These are phyloP conservation scores for Aelia acuminata DNA, from an alignment of 2,888 invertebrate species.

Conservation along the genomic window DNA sequence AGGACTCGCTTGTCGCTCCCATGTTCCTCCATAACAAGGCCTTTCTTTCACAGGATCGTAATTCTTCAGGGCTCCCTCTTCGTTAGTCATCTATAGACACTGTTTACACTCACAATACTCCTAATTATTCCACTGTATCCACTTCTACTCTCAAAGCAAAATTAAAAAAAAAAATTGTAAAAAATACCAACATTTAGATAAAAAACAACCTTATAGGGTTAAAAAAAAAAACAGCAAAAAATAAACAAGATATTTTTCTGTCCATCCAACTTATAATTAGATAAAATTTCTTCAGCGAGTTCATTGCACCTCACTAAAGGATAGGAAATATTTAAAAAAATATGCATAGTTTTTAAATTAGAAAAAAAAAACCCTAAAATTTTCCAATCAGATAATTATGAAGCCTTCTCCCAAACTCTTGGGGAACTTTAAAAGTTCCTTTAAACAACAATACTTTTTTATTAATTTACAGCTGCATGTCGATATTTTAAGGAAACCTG, in stretches of 20 bases:
- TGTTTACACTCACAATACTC: conserved; percentile 17
- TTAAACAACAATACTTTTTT: too few species aligned
- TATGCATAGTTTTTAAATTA: too few species aligned
- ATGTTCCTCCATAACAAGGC: conserved; percentile 35
- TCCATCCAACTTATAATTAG: background rate
- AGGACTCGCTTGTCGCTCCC: conserved; percentile 31
- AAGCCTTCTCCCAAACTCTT: too few species aligned
- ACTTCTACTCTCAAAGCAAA: background rate
- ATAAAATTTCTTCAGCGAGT: too few species aligned
- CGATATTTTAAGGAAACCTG: too few species aligned
- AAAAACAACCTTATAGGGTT: background rate
- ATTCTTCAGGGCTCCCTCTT: background rate
- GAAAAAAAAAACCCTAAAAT: too few species aligned
- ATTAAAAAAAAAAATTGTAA: background rate
- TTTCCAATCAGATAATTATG: too few species aligned
- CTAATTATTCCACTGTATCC: conserved; percentile 15
- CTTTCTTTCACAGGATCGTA: conserved; percentile 12
- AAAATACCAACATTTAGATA: background rate
- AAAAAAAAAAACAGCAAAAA: background rate
- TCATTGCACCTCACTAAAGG: too few species aligned
- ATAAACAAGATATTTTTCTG: background rate
- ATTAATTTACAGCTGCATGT: too few species aligned
- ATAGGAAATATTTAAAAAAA: too few species aligned
- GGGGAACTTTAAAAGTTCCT: too few species aligned
- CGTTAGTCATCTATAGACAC: conserved; percentile 18